Evolutionary conservation across 2,888 invertebrate genomes (phyloP).

Genomic region (Conchocele bisecta): DNA sequence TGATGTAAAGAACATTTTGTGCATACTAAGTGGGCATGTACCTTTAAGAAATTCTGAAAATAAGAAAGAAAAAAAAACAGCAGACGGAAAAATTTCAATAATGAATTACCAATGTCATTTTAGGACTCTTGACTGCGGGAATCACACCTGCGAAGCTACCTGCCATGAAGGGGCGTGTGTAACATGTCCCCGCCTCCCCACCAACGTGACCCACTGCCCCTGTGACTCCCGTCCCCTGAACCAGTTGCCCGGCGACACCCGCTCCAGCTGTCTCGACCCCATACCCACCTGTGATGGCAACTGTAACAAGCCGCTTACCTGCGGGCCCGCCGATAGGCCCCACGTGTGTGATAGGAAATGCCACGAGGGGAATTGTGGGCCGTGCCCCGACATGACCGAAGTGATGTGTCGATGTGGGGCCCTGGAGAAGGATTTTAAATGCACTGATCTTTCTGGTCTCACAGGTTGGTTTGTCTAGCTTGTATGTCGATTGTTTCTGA

Average conservation of each 20-base stretch:
- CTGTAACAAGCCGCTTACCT: slow-evolving; percentile 90
- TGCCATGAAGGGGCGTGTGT: slow-evolving; percentile 89
- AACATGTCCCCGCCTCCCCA: slow-evolving; percentile 86
- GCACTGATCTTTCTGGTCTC: slow-evolving; percentile 71
- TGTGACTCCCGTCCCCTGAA: slow-evolving; percentile 88
- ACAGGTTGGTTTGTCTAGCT: slow-evolving; percentile 60
- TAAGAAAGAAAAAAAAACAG: too few relatives aligned
- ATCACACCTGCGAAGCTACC: slow-evolving; percentile 87
- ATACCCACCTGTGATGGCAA: slow-evolving; percentile 86
- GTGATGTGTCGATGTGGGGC: slow-evolving; percentile 84
- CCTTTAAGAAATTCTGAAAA: too few relatives aligned
- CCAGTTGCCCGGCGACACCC: slow-evolving; percentile 58
- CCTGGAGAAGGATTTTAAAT: slow-evolving; percentile 83
- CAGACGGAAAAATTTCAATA: too few relatives aligned
- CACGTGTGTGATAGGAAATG: slow-evolving; percentile 90
- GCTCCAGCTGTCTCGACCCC: slow-evolving; percentile 77
- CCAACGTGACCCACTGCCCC: slow-evolving; percentile 88
- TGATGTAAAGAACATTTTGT: too few relatives aligned
- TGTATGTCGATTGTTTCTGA: background rate
- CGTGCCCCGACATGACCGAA: slow-evolving; percentile 85
- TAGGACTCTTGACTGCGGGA: slow-evolving; percentile 80
- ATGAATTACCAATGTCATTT: too few relatives aligned
- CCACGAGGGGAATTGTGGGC: slow-evolving; percentile 90
- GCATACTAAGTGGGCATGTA: too few relatives aligned
- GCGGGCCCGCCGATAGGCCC: slow-evolving; percentile 84